Base-by-base conservation (phyloP, 2,797 vertebrate genomes). In the Ptychadena robeensis region DNA sequence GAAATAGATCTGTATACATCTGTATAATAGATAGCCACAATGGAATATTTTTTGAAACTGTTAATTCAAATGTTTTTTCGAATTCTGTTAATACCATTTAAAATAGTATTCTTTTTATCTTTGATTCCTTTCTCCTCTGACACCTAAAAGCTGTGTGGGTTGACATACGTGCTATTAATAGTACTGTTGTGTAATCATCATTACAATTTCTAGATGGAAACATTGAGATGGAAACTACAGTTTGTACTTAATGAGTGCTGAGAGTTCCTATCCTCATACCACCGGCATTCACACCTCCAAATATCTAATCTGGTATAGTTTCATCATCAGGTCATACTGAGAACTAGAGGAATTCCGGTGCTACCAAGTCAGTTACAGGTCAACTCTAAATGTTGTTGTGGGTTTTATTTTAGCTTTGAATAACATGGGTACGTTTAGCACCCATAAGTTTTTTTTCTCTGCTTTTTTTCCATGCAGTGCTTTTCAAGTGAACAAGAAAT, bases 81-180 rank as follows among this genome's bases (percentile, higher is more conserved):
- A n/a, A n/a, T 53, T 71, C 22, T 31, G 71, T n/a, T 63, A 35
- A 80, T 38, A 35, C 37, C 25, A 65, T 61, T 63, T 32, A 2
- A 34, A 63, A 44, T 48, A 48, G 27, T 27, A 67, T 28, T 67
- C 15, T 28, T 30, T 11, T 81, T 66, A 9, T 48, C 22, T 6
- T 11, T 53, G 12, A 38, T 38, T 30, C 34, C 8, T 38, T 4
- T 38, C 37, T 38, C 1, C 37, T 6, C 73, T 28, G 25, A 28
- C 73, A 63, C 34, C 34, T 37, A 63, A 22, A 65, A 35, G 53
- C 9, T 28, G 27, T 75, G n/a, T 64, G n/a, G 72, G 48, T 18
- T 63, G 48, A 74, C 15, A 30, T 44, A 15, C 6, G 6, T 30
- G 37, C 3, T 35, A 35, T 40, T 53, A 53, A 18, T 53, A 53